These are phyloP conservation scores for Potamarius usumacintae DNA, from an alignment of 2,113 vertebrate genomes.

Conservation along the genomic window DNA sequence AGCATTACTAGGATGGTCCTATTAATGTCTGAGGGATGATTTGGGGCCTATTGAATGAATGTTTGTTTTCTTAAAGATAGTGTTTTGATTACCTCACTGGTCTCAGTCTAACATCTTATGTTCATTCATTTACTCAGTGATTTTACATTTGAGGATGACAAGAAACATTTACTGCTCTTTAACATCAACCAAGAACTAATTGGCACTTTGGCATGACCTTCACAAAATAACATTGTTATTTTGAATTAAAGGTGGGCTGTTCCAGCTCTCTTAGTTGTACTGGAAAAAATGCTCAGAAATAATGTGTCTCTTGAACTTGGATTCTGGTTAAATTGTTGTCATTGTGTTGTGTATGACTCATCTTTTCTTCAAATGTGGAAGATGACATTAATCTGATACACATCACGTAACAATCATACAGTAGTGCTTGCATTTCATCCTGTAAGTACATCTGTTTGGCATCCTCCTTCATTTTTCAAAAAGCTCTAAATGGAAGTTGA, in stretches of 20 bases:
- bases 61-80: not conserved
- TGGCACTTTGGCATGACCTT: not conserved
- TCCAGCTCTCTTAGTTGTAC: not conserved
- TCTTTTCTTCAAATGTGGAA: not conserved
- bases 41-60: not conserved
- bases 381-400: not conserved
- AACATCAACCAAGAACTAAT: not conserved
- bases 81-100: not conserved
- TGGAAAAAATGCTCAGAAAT: not conserved
- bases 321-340: not conserved
- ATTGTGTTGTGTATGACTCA: not conserved
- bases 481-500: not conserved
- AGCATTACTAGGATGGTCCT: not conserved
- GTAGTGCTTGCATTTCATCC: not conserved
- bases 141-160: not conserved
- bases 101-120: not conserved
- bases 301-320: not conserved
- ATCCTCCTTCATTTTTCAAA: not conserved
- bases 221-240: not conserved
- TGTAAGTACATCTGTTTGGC: slow-evolving; percentile 13
- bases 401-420: not conserved
- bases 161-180: slow-evolving; percentile 15
- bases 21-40: not conserved
- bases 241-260: not conserved
- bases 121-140: no score